Evolutionary conservation across 2,797 vertebrate genomes (phyloP).

Genomic region (Diplodus puntazzo): DNA sequence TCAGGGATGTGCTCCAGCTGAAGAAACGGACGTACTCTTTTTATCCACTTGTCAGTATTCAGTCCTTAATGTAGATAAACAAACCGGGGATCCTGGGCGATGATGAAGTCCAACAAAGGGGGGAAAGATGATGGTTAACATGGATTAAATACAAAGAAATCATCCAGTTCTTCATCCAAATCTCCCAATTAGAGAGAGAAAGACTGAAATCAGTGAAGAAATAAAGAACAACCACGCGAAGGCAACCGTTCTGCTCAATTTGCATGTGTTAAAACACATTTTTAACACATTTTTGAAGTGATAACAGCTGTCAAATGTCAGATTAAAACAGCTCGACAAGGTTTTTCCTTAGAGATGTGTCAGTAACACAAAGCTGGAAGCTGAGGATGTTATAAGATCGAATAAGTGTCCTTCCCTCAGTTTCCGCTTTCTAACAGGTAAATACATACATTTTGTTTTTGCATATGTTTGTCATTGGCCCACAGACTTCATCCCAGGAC

Average conservation of each 20-base stretch:
- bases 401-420: neutral
- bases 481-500: slow-evolving; percentile 9
- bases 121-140: slow-evolving; percentile 1
- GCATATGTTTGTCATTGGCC: slow-evolving; percentile 22
- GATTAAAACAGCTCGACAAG: neutral
- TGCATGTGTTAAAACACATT: neutral
- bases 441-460: slow-evolving; percentile 26
- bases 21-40: slow-evolving; percentile 22
- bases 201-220: neutral
- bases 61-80: slow-evolving; percentile 35
- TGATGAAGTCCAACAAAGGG: slow-evolving; percentile 6
- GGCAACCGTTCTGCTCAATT: slow-evolving; percentile 17
- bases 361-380: neutral
- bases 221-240: slow-evolving; percentile 14
- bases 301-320: neutral
- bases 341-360: neutral
- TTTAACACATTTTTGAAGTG: slow-evolving; percentile 14
- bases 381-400: neutral
- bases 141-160: neutral
- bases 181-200: slow-evolving; percentile 1
- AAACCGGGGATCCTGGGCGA: slow-evolving; percentile 12
- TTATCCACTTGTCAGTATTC: slow-evolving; percentile 19
- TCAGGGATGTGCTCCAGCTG: slow-evolving; percentile 14
- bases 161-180: neutral
- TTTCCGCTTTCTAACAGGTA: neutral